Conservation (phyloP, 2,888 invertebrate species). For the Aspidiotus rigidus region DNA sequence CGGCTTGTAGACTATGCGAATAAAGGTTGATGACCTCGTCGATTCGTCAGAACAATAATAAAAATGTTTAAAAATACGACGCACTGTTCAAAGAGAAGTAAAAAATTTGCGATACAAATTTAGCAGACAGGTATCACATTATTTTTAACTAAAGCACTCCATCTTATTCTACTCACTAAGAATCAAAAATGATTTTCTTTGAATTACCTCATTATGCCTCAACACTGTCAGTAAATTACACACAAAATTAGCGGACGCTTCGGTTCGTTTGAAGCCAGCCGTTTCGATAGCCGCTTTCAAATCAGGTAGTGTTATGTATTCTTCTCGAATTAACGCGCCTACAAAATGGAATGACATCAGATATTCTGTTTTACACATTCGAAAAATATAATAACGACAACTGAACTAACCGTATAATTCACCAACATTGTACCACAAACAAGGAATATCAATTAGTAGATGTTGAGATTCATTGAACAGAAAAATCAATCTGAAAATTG, state of each 20-base stretch:
- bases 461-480: slow-evolving; percentile 29
- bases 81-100: too few relatives aligned
- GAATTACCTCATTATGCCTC: slow-evolving; percentile 20
- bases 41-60: too few relatives aligned
- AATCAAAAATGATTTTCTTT: too few relatives aligned
- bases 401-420: slow-evolving; percentile 25
- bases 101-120: too few relatives aligned
- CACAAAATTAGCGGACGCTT: slow-evolving; percentile 21
- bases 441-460: slow-evolving; percentile 20
- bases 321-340: slow-evolving; percentile 25
- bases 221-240: slow-evolving; percentile 28
- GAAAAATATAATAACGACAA: background rate
- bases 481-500: slow-evolving; percentile 20
- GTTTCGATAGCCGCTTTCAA: slow-evolving; percentile 26
- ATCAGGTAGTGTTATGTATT: slow-evolving; percentile 26
- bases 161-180: too few relatives aligned
- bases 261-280: slow-evolving; percentile 21
- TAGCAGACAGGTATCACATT: too few relatives aligned
- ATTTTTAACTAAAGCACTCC: too few relatives aligned
- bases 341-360: background rate
- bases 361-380: background rate
- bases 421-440: slow-evolving; percentile 23
- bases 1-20: too few relatives aligned
- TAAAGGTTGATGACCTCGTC: too few relatives aligned
- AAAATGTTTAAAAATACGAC: too few relatives aligned